phyloP scores from a whole-genome alignment of 2,113 vertebrate species.

The Notiomystis cincta region DNA sequence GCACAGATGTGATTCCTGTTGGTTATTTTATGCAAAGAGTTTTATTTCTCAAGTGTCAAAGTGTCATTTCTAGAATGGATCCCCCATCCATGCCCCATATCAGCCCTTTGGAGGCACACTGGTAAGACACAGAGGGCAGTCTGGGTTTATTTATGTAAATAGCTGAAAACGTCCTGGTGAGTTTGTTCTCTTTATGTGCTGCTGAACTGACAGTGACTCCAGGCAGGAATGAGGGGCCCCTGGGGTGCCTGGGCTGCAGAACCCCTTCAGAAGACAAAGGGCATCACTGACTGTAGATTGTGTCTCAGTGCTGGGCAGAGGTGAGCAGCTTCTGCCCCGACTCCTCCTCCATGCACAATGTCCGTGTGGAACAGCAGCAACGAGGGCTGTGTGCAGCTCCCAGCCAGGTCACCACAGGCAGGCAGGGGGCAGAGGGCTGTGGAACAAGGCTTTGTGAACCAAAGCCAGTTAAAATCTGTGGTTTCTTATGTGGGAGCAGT shows the following conservation, averaged over 20 bases:
- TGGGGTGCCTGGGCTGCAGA: background rate
- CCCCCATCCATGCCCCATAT: background rate
- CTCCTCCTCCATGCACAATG: background rate
- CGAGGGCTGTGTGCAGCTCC: background rate
- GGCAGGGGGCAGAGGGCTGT: background rate
- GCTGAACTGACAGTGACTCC: background rate
- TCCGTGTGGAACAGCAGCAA: background rate
- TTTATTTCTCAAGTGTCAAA: background rate
- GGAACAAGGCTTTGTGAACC: background rate
- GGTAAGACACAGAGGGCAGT: background rate
- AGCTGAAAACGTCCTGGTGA: background rate
- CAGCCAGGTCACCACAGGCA: background rate
- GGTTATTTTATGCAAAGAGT: background rate
- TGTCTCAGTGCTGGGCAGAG: background rate
- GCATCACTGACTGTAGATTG: background rate
- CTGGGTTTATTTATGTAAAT: background rate
- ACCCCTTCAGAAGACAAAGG: background rate
- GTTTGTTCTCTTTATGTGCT: background rate
- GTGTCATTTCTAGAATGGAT: background rate
- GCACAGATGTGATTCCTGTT: too few species aligned
- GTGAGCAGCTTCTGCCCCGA: background rate
- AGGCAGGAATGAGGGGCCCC: background rate
- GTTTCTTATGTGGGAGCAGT: background rate
- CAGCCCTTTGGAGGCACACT: background rate
- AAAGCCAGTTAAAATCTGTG: background rate